phyloP scores from a whole-genome alignment of 2,797 vertebrate species.

The Manis crassicaudata region DNA sequence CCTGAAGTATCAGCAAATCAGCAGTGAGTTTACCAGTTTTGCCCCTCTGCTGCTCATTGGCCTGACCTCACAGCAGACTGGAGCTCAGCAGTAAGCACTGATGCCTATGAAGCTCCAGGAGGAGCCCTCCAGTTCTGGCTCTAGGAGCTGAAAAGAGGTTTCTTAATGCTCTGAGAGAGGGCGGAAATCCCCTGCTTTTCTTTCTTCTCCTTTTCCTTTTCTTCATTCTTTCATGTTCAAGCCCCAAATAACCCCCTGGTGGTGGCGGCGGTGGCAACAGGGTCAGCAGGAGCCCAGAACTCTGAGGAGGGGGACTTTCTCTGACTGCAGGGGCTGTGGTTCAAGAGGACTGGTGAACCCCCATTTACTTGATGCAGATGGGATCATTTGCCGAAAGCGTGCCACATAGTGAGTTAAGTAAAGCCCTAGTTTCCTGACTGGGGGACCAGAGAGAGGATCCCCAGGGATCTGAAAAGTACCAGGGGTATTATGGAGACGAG shows the following conservation, averaged over 20 bases:
- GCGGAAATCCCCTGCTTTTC: not conserved
- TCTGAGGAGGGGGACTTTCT: not conserved
- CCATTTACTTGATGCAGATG: not conserved
- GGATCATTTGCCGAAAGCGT: not conserved
- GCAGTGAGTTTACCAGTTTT: not conserved
- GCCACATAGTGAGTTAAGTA: not conserved
- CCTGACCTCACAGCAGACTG: not conserved
- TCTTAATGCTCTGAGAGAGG: not conserved
- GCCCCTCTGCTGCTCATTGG: not conserved
- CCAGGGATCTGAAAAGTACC: not conserved
- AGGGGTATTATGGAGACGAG: not conserved
- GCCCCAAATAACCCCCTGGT: not conserved
- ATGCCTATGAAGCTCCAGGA: not conserved
- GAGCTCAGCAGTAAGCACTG: not conserved
- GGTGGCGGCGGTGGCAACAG: not conserved
- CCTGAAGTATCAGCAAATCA: not conserved
- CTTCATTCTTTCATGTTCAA: not conserved
- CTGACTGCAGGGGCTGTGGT: not conserved
- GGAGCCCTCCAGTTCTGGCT: not conserved
- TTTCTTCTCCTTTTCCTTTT: not conserved
- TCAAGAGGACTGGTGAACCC: not conserved
- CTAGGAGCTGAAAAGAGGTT: not conserved
- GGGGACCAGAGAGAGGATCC: not conserved
- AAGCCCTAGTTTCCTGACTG: not conserved
- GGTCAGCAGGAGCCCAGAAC: not conserved